Evolutionary conservation across 1,140 invertebrate species (phyloP), one percentile per base, ranked within the genome.

Genomic region (Nebria ingens): DNA sequence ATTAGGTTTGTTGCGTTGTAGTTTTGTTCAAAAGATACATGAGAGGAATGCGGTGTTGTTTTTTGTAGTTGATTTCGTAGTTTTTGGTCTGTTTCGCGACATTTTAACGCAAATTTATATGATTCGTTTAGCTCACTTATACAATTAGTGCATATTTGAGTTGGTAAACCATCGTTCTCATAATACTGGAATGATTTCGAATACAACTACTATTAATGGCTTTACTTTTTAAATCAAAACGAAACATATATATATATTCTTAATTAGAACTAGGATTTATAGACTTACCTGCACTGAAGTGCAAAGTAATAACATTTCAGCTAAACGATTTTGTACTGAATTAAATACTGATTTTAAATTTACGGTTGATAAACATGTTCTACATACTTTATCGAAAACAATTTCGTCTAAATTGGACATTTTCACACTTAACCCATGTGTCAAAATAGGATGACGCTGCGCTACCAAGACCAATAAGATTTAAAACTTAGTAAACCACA

Each of bases 131-230:
- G 21, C 21, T 61, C 56, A 19, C 34, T 53, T 15, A 61, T 34
- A 49, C 62, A 64, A 29, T 21, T 25, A 19, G 56, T 55, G 50
- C 62, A 64, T 19, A 64, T 58, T 34, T 62, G 53, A 40, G 58
- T 55, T 9, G 62, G 62, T 25, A 62, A 54, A n/a, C 17, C 22
- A 29, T 62, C 58, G 57, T 42, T 49, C 40, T 20, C 19, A 40
- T 22, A 4, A 61, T 52, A n/a, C 54, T 61, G 11, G 19, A n/a
- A n/a, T n/a, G n/a, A 23, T 54, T 51, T 51, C 51, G 22, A 54
- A 59, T 57, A 12, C 22, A n/a, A 49, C n/a, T 38, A 38, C n/a
- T n/a, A n/a, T n/a, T n/a, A n/a, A n/a, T n/a, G n/a, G n/a, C n/a
- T 4, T 15, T 53, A 3, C 9, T 34, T 19, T 22, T 34, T 6